A percentile compares a stretch with the other conserved stretches of the same genome.
Evolutionary conservation across 2,113 vertebrate species (phyloP).

Genomic region (Dasyurus viverrinus): DNA sequence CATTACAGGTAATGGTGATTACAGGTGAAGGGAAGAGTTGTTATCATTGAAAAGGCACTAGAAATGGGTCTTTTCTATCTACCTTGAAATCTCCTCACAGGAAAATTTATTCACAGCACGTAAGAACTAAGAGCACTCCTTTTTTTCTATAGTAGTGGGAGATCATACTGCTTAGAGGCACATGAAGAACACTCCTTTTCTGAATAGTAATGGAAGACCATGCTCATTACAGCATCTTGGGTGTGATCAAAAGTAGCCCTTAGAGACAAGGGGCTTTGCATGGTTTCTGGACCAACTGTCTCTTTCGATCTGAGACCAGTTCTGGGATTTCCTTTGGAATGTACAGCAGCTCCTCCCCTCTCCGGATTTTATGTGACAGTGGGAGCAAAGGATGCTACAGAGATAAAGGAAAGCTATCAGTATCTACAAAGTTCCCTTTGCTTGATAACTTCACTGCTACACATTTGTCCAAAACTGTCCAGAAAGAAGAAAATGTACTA

Average conservation of each 20-base stretch:
- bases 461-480: not conserved
- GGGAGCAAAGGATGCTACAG: not conserved
- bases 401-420: not conserved
- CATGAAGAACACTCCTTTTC: not conserved
- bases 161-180: not conserved
- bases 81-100: not conserved
- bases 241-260: rapidly evolving
- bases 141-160: too few species aligned
- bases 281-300: not conserved
- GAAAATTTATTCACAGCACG: not conserved
- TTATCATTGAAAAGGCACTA: not conserved
- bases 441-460: not conserved
- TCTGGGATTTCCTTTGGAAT: not conserved
- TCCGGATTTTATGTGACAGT: not conserved
- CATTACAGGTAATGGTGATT: rapidly evolving
- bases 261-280: not conserved
- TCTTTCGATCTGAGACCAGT: not conserved
- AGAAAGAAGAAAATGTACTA: not conserved
- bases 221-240: not conserved
- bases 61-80: not conserved
- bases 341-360: not conserved
- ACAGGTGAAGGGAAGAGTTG: not conserved
- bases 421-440: not conserved
- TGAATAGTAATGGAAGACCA: not conserved
- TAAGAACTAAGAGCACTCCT: not conserved